These are phyloP conservation scores for Drosophila niveifrons DNA, from an alignment of 2,888 invertebrate genomes.

Conservation along the genomic window DNA sequence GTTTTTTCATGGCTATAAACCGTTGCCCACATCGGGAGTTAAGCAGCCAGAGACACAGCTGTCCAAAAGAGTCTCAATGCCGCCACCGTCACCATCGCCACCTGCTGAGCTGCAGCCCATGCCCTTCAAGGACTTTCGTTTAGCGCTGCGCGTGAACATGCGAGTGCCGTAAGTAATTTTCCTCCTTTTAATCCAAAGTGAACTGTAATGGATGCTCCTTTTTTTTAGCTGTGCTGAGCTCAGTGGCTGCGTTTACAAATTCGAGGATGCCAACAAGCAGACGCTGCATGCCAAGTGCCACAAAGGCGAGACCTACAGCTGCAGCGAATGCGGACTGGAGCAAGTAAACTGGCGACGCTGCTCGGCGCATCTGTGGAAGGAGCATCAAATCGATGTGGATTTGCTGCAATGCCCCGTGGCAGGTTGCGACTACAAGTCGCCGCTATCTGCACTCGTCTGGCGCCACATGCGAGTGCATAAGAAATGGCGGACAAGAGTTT, in stretches of 20 bases:
- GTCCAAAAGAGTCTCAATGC: background rate
- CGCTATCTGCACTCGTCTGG: constrained; percentile 87
- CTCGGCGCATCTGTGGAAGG: constrained; percentile 89
- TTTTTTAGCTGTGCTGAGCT: constrained; percentile 86
- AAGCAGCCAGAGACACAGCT: constrained; percentile 1
- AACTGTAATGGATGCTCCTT: background rate
- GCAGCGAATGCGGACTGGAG: constrained; percentile 86
- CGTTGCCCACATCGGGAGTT: constrained; percentile 17
- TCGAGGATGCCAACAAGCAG: constrained; percentile 85
- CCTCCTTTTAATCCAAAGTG: background rate
- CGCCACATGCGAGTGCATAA: constrained; percentile 89
- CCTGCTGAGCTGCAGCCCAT: constrained; percentile 72
- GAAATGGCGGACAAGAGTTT: constrained; percentile 82
- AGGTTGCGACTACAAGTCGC: constrained; percentile 87
- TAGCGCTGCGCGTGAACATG: constrained; percentile 74
- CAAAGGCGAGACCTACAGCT: constrained; percentile 85
- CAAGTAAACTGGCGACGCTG: constrained; percentile 89
- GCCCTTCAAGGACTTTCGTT: constrained; percentile 83
- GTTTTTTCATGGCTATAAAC: constrained; percentile 75
- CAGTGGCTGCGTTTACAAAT: constrained; percentile 87
- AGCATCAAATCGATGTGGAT: constrained; percentile 88
- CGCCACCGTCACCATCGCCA: constrained; percentile 1
- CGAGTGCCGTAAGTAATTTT: constrained; percentile 61
- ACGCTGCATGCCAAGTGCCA: constrained; percentile 87
- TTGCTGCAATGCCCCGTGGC: constrained; percentile 87